phyloP scores from a whole-genome alignment of 1,140 invertebrate genomes.

The Diorhabda carinulata region DNA sequence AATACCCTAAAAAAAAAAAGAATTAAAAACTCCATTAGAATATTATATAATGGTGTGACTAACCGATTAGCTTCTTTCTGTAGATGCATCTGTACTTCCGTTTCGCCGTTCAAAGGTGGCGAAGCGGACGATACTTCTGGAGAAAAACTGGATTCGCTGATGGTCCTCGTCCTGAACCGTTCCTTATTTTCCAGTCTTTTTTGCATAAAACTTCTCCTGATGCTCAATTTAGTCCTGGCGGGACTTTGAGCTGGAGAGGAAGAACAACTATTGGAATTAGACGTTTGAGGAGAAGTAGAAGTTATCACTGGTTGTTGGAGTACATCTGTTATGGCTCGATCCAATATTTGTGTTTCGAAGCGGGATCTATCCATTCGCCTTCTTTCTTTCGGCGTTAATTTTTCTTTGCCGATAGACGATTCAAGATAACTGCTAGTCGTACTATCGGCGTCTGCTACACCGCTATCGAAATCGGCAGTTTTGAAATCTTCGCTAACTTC shows the following conservation, averaged over 20 bases:
- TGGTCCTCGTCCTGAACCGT: slow-evolving; percentile 60
- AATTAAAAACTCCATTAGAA: not conserved
- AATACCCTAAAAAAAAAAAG: slow-evolving; percentile 44
- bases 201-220: slow-evolving; percentile 53
- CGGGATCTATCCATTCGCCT: slow-evolving; percentile 62
- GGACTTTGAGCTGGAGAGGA: slow-evolving; percentile 27
- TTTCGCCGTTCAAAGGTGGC: slow-evolving; percentile 12
- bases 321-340: slow-evolving; percentile 38
- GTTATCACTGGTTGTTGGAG: slow-evolving; percentile 24
- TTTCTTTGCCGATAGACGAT: slow-evolving; percentile 30
- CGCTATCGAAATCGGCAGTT: not conserved
- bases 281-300: not conserved
- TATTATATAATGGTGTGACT: slow-evolving; percentile 48
- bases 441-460: slow-evolving; percentile 21
- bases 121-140: slow-evolving; percentile 29
- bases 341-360: slow-evolving; percentile 66
- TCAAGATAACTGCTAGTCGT: slow-evolving; percentile 8
- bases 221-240: slow-evolving; percentile 35
- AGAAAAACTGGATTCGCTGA: slow-evolving; percentile 52
- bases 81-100: slow-evolving; percentile 50
- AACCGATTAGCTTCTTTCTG: slow-evolving; percentile 51
- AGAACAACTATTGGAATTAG: slow-evolving; percentile 6
- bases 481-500: slow-evolving; percentile 11
- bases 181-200: slow-evolving; percentile 59
- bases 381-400: slow-evolving; percentile 63